Base-by-base conservation (phyloP, 2,888 invertebrate species). In the Cepaea hortensis region DNA sequence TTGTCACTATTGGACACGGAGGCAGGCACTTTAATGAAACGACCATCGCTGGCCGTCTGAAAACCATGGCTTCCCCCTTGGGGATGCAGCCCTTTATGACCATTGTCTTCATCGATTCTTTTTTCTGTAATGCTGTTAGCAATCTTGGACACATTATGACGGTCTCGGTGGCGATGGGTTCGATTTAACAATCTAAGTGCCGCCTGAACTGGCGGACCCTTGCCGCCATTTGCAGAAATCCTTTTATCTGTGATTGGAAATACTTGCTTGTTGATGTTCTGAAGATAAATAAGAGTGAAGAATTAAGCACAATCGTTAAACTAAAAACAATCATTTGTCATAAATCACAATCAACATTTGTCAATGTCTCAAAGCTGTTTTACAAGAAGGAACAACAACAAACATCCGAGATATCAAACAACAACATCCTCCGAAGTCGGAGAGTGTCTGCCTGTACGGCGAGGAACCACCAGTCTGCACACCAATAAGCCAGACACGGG, bases 171-270 rank as follows among this genome's bases (percentile, higher is more conserved):
- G 15, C 18, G 46, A 68, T 20, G 18, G 5, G 15, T 55, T 3
- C 46, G 46, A 55, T 62, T 65, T 35, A 65, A 46, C 18, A 65
- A 9, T 0, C 20, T 62, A 5, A 46, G 18, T 3, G 35, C 65
- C 18, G 62, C 35, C 15, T 11, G 35, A 61, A 13, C 23, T 61
- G 88, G 88, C 1, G 89, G 89, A 0, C 89, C 89, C 82, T 87
- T 89, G 68, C 89, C 89, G 0, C 89, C 89, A 81, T 88, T 89
- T 23, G 87, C 80, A 75, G 80, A 85, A 62, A 88, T 88, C 46
- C 85, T 83, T 62, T 87, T 89, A 72, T 87, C 88, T 70, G 61
- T 88, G 84, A 85, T 85, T 18, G 85, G 70, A n/a, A 77, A 84
- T 20, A 48, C 81, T 9, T 81, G 77, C 46, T 84, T 62, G 35